Conservation (phyloP, 2,888 invertebrate genomes). For the Drepana falcataria region DNA sequence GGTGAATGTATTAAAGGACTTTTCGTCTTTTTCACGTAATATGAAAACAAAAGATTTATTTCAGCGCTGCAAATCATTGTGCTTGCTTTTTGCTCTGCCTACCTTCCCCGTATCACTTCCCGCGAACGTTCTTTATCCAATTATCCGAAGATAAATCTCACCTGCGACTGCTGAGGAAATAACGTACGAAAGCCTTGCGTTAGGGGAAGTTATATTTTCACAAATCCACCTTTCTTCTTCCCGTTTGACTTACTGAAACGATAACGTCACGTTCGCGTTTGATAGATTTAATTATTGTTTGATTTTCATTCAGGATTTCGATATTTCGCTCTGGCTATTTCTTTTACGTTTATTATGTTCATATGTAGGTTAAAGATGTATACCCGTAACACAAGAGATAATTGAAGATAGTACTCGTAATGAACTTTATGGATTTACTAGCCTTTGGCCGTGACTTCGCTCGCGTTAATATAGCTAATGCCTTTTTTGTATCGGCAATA, state of each 20-base stretch:
- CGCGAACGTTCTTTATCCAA: constrained; percentile 77
- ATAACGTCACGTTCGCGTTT: constrained; percentile 30
- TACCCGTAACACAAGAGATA: no score
- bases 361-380: no score
- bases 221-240: constrained; percentile 51
- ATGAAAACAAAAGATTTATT: constrained; percentile 31
- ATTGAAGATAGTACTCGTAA: no score
- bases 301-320: background rate
- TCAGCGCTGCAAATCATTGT: constrained; percentile 40
- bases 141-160: constrained; percentile 78
- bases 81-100: constrained; percentile 38
- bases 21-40: background rate
- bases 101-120: constrained; percentile 67
- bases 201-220: constrained; percentile 58
- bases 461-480: no score
- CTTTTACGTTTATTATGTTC: background rate
- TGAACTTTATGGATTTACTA: no score
- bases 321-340: background rate
- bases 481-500: no score
- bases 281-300: constrained; percentile 19
- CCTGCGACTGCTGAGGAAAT: constrained; percentile 75
- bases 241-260: constrained; percentile 47
- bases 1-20: background rate
- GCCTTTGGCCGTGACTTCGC: no score
- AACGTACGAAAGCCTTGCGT: constrained; percentile 60